phyloP scores from a whole-genome alignment of 2,888 invertebrate species.

The Caenorhabditis imperialis region DNA sequence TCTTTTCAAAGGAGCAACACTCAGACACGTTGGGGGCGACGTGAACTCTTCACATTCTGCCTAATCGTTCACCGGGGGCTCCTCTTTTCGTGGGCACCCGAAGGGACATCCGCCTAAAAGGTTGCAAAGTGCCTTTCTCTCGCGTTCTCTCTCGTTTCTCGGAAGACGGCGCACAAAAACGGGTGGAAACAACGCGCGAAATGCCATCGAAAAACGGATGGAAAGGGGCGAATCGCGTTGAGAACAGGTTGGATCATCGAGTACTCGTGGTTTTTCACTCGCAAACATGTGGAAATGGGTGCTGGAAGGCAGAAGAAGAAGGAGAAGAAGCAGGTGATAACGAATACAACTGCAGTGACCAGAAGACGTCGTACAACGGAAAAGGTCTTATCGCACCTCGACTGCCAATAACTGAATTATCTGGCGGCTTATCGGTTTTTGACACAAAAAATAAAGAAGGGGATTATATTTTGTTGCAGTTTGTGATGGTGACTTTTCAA shows the following conservation, averaged over 20 bases:
- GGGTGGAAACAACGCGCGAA: neutral
- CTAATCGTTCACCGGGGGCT: conserved; percentile 38
- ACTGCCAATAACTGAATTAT: conserved; percentile 31
- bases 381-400: conserved; percentile 30
- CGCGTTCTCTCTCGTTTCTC: conserved; percentile 6
- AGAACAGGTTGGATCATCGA: conserved; percentile 3
- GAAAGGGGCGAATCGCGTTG: neutral
- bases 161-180: neutral
- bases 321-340: no score
- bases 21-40: no score
- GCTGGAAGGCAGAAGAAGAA: no score
- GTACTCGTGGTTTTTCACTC: no score
- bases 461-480: no score
- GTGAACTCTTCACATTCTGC: conserved; percentile 28
- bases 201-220: conserved; percentile 6
- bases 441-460: no score
- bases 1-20: no score
- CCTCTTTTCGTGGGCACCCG: conserved; percentile 10
- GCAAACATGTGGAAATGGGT: no score
- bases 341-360: no score
- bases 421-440: conserved; percentile 25
- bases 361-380: neutral
- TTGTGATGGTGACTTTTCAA: no score
- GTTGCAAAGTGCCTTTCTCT: conserved; percentile 44
- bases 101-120: conserved; percentile 40